These are phyloP conservation scores for Anarrhichthys ocellatus DNA, from an alignment of 2,113 vertebrate genomes.

Conservation along the genomic window DNA sequence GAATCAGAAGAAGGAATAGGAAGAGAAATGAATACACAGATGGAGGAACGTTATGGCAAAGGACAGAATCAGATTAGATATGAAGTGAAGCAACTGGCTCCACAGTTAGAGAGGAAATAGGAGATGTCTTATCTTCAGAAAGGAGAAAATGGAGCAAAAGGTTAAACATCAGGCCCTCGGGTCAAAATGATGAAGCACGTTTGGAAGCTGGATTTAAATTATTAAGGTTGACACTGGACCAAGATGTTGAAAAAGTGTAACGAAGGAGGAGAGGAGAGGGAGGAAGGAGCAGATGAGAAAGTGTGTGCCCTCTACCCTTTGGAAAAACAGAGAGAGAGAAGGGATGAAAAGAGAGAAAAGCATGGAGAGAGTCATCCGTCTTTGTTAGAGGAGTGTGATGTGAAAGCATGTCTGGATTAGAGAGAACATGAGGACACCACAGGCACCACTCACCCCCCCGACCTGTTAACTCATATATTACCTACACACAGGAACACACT, in stretches of 20 bases:
- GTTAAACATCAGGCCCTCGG: background rate
- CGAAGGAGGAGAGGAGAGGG: background rate
- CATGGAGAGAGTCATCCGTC: constrained; percentile 27
- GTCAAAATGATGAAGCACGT: background rate
- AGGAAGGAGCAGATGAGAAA: background rate
- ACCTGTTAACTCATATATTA: constrained; percentile 1
- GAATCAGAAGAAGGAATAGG: background rate
- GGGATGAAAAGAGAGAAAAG: constrained; percentile 15
- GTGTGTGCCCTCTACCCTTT: constrained; percentile 46
- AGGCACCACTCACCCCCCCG: background rate
- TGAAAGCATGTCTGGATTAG: constrained; percentile 49
- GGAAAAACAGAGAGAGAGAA: background rate
- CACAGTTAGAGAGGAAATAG: background rate
- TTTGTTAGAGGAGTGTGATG: constrained; percentile 52
- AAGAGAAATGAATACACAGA: background rate
- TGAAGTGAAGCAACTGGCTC: constrained; percentile 1
- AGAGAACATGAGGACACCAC: constrained; percentile 23
- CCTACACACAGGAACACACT: constrained; percentile 8
- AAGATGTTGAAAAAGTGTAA: background rate
- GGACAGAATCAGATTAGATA: background rate
- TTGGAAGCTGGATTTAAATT: background rate
- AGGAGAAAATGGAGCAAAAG: background rate
- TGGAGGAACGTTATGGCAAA: background rate
- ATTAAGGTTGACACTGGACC: background rate
- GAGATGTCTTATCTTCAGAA: background rate